Evolutionary conservation across 2,113 vertebrate species (phyloP).

Genomic region (Triplophysa dalaica): DNA sequence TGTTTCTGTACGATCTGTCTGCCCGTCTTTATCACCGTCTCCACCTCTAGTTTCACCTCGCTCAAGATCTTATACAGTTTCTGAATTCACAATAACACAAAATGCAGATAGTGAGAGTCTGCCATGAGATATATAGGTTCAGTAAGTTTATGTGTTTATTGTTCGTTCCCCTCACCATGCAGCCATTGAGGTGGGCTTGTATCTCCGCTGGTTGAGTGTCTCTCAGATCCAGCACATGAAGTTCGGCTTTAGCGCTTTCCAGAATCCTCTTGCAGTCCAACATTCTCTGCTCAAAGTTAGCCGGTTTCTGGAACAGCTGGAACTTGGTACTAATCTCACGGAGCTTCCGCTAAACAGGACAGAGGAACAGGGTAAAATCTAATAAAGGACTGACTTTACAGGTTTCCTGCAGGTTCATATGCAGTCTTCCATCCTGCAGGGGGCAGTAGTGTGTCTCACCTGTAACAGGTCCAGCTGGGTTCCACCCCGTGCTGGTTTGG

Average conservation of each 20-base stretch:
- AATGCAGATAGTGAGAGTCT: neutral
- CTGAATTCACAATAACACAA: constrained; percentile 62
- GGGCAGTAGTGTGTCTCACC: constrained; percentile 67
- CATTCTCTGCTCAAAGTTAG: constrained; percentile 98
- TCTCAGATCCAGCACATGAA: constrained; percentile 83
- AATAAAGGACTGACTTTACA: too few relatives aligned
- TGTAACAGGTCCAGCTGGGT: constrained; percentile 87
- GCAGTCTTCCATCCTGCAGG: neutral
- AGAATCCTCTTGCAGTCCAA: constrained; percentile 89
- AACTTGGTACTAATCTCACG: constrained; percentile 94
- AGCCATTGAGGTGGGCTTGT: constrained; percentile 84
- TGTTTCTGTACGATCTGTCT: constrained; percentile 98
- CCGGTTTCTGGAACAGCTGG: constrained; percentile 97
- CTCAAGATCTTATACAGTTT: constrained; percentile 96
- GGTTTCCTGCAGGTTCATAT: neutral
- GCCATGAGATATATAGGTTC: neutral
- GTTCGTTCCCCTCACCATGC: constrained; percentile 81
- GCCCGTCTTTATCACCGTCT: constrained; percentile 98
- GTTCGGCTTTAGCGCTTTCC: constrained; percentile 86
- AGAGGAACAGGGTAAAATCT: neutral
- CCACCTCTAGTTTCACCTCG: constrained; percentile 96
- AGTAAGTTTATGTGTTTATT: neutral
- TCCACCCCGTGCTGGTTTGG: constrained; percentile 78
- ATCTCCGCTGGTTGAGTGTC: constrained; percentile 86
- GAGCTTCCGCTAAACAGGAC: constrained; percentile 83